phyloP scores from a whole-genome alignment of 2,797 vertebrate genomes.

The Poeciliopsis presidionis region DNA sequence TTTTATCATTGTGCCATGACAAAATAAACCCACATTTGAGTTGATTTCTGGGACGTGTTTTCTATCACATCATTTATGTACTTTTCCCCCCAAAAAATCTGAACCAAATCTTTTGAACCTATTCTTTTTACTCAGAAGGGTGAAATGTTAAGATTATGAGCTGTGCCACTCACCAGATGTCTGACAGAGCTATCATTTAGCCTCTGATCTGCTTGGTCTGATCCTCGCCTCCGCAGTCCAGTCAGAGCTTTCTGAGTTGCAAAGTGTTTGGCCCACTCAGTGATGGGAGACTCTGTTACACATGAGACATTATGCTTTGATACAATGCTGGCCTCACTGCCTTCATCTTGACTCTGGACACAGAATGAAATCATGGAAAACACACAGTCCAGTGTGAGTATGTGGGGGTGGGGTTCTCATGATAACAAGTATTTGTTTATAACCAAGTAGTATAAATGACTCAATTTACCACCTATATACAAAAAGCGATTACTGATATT shows the following conservation, averaged over 20 bases:
- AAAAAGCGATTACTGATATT: neutral
- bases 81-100: neutral
- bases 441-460: neutral
- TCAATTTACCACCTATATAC: neutral
- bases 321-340: conserved; percentile 24
- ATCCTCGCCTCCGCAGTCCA: conserved; percentile 35
- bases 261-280: conserved; percentile 45
- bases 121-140: neutral
- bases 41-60: conserved; percentile 34
- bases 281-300: conserved; percentile 25
- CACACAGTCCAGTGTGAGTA: conserved; percentile 9
- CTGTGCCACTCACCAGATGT: neutral
- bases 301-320: conserved; percentile 43
- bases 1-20: conserved; percentile 64
- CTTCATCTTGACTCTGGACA: neutral
- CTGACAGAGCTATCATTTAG: conserved; percentile 34
- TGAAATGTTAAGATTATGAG: conserved; percentile 11
- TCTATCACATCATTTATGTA: conserved; percentile 8
- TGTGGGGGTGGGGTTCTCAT: neutral
- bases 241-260: conserved; percentile 30
- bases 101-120: neutral
- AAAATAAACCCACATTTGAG: conserved; percentile 70
- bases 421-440: neutral
- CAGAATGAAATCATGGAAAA: conserved; percentile 22
- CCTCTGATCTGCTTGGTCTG: conserved; percentile 24